Conservation (phyloP, 1,140 invertebrate genomes). For the Aphelinus atriplicis region DNA sequence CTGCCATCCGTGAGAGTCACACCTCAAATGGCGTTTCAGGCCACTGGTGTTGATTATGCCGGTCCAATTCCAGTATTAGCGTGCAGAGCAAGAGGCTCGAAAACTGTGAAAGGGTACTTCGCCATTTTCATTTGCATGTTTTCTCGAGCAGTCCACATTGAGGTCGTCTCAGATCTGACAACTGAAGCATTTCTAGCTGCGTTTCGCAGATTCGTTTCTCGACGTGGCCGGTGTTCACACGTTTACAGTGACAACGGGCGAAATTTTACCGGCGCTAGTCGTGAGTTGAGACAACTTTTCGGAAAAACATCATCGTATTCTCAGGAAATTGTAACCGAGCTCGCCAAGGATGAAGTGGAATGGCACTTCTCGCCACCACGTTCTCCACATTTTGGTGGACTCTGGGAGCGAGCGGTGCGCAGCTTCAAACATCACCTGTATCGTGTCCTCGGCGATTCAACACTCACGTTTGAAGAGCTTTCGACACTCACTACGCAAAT, state of each 20-base stretch:
- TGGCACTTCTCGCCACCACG: conserved; percentile 46
- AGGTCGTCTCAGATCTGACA: conserved; percentile 44
- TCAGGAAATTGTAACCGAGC: neutral
- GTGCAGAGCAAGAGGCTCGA: conserved; percentile 9
- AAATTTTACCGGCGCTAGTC: conserved; percentile 30
- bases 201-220: conserved; percentile 21
- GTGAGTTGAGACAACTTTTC: conserved; percentile 17
- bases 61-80: conserved; percentile 41
- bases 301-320: neutral
- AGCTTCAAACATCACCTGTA: conserved; percentile 37
- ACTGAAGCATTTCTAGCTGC: conserved; percentile 42
- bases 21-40: conserved; percentile 33
- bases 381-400: conserved; percentile 17
- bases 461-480: conserved; percentile 42
- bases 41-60: conserved; percentile 40
- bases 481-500: conserved; percentile 40
- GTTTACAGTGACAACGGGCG: conserved; percentile 27
- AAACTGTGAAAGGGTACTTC: conserved; percentile 30
- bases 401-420: conserved; percentile 22
- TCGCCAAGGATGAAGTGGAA: conserved; percentile 8
- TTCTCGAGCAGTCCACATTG: conserved; percentile 48
- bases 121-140: conserved; percentile 42
- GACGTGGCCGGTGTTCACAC: conserved; percentile 1
- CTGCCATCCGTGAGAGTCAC: conserved; percentile 35
- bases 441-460: conserved; percentile 33